Percentiles rank a stretch among this genome's conserved stretches.
phyloP scores from a whole-genome alignment of 2,888 invertebrate species.

The Hoplodrina blanda region DNA sequence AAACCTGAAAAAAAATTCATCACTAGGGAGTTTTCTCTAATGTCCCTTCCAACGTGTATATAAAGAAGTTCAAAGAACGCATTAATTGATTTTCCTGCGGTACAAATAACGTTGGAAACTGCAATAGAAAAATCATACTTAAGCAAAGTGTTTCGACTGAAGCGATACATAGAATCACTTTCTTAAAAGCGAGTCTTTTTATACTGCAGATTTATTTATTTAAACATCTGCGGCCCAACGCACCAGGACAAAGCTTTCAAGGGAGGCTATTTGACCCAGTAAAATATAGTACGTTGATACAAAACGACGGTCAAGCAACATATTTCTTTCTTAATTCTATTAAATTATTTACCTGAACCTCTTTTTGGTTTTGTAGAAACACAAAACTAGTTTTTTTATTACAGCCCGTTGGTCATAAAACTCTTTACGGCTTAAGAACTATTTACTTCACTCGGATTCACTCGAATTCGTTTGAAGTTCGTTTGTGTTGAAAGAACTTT shows the following conservation, averaged over 20 bases:
- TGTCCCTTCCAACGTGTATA: no score
- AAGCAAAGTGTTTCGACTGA: background rate
- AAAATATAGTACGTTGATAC: slow-evolving; percentile 51
- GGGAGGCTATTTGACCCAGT: slow-evolving; percentile 39
- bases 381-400: slow-evolving; percentile 43
- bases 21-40: no score
- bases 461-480: slow-evolving; percentile 3
- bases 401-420: slow-evolving; percentile 38
- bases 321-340: slow-evolving; percentile 55
- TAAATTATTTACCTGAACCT: slow-evolving; percentile 53
- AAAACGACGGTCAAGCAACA: slow-evolving; percentile 50
- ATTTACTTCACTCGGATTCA: slow-evolving; percentile 24
- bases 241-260: slow-evolving; percentile 39
- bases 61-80: background rate
- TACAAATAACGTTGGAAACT: background rate
- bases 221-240: slow-evolving; percentile 23
- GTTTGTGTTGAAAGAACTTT: background rate
- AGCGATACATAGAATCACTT: slow-evolving; percentile 17
- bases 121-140: background rate
- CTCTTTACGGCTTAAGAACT: slow-evolving; percentile 34
- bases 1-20: no score
- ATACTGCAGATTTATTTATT: slow-evolving; percentile 36
- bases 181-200: slow-evolving; percentile 6
- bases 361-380: slow-evolving; percentile 36
- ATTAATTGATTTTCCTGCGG: background rate